These are phyloP conservation scores for Tryphoninae sp. DNA, from an alignment of 2,888 invertebrate species.

Conservation along the genomic window DNA sequence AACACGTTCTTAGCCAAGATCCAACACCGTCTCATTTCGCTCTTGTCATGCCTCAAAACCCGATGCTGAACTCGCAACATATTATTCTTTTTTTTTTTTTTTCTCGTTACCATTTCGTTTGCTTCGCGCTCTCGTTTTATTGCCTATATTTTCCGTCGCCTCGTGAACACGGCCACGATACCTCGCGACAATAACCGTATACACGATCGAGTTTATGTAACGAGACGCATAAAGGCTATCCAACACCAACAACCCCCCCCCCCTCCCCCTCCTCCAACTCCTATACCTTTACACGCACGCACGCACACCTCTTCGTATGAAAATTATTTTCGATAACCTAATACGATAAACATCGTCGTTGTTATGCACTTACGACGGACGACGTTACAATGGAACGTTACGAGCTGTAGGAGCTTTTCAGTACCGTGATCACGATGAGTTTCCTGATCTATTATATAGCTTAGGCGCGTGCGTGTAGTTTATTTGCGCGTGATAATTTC, in stretches of 20 bases:
- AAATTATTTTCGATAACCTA: conserved; percentile 71
- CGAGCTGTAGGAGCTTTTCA: neutral
- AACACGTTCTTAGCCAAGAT: neutral
- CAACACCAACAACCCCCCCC: too few relatives aligned
- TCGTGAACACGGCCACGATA: conserved; percentile 68
- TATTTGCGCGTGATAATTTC: neutral
- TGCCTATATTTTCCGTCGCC: neutral
- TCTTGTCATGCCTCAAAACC: neutral
- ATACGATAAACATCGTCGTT: conserved; percentile 64
- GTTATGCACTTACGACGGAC: neutral
- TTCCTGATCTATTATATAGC: conserved; percentile 16
- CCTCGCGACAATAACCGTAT: conserved; percentile 34
- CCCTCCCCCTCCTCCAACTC: neutral
- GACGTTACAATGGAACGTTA: neutral
- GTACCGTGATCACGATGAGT: neutral
- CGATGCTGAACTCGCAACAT: neutral
- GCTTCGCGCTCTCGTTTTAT: conserved; percentile 8
- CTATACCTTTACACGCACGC: neutral
- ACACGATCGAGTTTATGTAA: conserved; percentile 77
- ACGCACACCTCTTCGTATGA: conserved; percentile 3
- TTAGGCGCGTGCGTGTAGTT: conserved; percentile 4
- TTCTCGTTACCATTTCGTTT: neutral
- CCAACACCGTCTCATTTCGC: neutral
- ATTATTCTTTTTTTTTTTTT: neutral
- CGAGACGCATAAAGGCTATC: conserved; percentile 33